Evolutionary conservation across 2,113 vertebrate genomes (phyloP), one percentile per base, ranked within the genome.

Genomic region (Sterrhoptilus dennistouni): DNA sequence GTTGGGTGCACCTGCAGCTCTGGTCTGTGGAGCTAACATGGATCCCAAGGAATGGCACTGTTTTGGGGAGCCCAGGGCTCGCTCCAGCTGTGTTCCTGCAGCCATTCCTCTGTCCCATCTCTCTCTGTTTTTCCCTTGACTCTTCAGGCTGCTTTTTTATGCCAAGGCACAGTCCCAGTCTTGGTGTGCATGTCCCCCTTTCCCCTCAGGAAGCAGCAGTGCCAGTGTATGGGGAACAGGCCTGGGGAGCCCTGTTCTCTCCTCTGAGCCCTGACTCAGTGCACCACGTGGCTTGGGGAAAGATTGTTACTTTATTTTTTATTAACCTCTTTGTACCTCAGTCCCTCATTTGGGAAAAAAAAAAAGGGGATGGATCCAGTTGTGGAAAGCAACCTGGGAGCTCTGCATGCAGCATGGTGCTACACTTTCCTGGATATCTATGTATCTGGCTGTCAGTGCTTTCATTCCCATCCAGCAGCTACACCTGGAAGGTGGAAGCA

Each of bases 321-420:
- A 14, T 45, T 72, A 44, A 94, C 81, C 59, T 83, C 72, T 91
- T 79, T 81, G 94, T 96, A 94, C 95, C 92, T 95, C 92, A 38
- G 11, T 87, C 61, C 68, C 84, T 68, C 8, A 11, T 68, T 27
- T 64, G 68, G 87, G 83, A 3, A 3, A 17, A 31, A 24, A 44
- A 44, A 40, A 49, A 65, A 69, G 75, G 93, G 91, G 78, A 95
- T 82, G 56, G 52, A 45, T 75, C 47, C 57, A 47, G 52, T 33
- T 87, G 59, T 65, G 54, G 59, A 64, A 72, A 61, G 66, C 71
- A 23, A 11, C 29, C 14, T 40, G 89, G 69, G 68, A 72, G n/a
- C 59, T 87, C 54, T 72, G 75, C 61, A 14, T 83, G 89, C 63
- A 24, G 72, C 0, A 0, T 24, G 45, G 83, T 56, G 89, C 91